A percentile compares a stretch with the other conserved stretches of the same genome.
phyloP scores from a whole-genome alignment of 2,888 invertebrate genomes.

The Diarsia dahlii region DNA sequence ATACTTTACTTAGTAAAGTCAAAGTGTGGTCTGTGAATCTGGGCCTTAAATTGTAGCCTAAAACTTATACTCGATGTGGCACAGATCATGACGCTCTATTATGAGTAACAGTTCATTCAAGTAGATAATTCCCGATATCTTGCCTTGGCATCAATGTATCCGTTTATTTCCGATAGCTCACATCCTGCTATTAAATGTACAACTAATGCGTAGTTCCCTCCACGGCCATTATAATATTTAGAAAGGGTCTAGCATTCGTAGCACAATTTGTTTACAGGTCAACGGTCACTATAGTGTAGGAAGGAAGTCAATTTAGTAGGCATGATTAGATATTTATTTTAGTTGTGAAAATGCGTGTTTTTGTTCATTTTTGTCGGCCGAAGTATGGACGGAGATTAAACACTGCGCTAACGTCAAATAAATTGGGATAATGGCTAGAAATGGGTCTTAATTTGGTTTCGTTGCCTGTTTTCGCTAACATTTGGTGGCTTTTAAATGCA shows the following conservation, averaged over 20 bases:
- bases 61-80: constrained; percentile 19
- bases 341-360: background rate
- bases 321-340: constrained; percentile 44
- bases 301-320: constrained; percentile 18
- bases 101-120: constrained; percentile 40
- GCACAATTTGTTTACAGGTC: constrained; percentile 37
- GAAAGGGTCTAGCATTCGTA: constrained; percentile 40
- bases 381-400: too few species aligned
- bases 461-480: background rate
- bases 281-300: constrained; percentile 28
- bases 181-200: constrained; percentile 62
- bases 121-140: constrained; percentile 51
- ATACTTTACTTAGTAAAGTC: too few species aligned
- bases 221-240: constrained; percentile 55
- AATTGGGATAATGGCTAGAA: background rate
- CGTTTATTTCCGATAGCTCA: constrained; percentile 57
- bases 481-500: background rate
- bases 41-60: too few species aligned
- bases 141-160: constrained; percentile 58
- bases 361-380: background rate
- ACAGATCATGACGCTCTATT: constrained; percentile 4
- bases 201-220: constrained; percentile 61
- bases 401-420: too few species aligned
- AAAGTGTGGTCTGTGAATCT: too few species aligned
- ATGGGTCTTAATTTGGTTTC: background rate